These are phyloP conservation scores for Epizoanthus stellaris DNA, from an alignment of 92 coral and sea anemone genomes.

Conservation along the genomic window DNA sequence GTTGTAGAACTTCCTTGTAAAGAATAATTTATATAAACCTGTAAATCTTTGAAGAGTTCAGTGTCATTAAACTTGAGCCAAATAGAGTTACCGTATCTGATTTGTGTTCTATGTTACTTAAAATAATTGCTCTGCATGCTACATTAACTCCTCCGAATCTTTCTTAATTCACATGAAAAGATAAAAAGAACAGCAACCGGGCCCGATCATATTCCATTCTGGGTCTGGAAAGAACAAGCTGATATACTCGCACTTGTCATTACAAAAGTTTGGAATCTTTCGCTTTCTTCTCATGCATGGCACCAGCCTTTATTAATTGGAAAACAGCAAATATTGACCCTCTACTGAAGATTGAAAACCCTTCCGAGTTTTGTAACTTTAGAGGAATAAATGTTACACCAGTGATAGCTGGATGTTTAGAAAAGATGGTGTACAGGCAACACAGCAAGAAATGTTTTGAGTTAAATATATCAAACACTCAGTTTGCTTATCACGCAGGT, in stretches of 20 bases:
- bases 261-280: background rate
- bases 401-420: background rate
- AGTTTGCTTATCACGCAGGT: slow-evolving; percentile 14
- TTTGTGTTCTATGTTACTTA: too few relatives aligned
- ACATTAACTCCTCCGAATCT: too few relatives aligned
- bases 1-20: too few relatives aligned
- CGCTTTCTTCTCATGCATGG: background rate
- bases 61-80: too few relatives aligned
- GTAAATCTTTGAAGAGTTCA: too few relatives aligned
- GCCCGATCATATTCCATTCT: slow-evolving; percentile 6
- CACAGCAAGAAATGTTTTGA: background rate
- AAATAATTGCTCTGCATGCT: too few relatives aligned
- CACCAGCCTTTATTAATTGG: slow-evolving; percentile 13
- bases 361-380: background rate
- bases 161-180: too few relatives aligned
- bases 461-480: background rate
- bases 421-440: background rate
- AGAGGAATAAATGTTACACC: background rate
- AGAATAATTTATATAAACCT: too few relatives aligned
- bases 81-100: too few relatives aligned
- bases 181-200: background rate
- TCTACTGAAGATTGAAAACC: background rate
- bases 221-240: background rate
- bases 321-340: background rate
- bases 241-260: slow-evolving; percentile 1